Percentiles rank a stretch among this genome's conserved stretches.
These are phyloP conservation scores for Nothocercus nigrocapillus DNA, from an alignment of 2,113 vertebrate species.

Conservation along the genomic window DNA sequence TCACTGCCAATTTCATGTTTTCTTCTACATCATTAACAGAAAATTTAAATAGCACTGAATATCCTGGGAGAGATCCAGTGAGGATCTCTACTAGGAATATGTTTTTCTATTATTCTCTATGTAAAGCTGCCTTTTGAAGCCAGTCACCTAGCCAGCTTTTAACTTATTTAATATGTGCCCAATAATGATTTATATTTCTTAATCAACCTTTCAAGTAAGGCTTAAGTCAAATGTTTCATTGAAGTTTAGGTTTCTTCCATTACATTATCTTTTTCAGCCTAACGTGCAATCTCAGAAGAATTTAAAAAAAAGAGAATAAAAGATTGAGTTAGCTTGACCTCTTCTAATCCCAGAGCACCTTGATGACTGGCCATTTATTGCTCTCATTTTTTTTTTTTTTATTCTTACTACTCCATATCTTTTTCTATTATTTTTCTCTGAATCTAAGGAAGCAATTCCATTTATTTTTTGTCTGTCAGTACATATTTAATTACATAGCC, in stretches of 20 bases:
- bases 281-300: not conserved
- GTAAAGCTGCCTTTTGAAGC: not conserved
- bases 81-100: not conserved
- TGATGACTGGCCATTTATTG: constrained; percentile 7
- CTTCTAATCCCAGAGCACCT: not conserved
- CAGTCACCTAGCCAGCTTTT: not conserved
- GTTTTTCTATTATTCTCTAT: not conserved
- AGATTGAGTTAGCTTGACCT: not conserved
- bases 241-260: not conserved
- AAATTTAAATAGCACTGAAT: not conserved
- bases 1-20: not conserved
- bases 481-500: constrained; percentile 4
- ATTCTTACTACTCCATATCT: constrained; percentile 2
- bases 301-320: constrained; percentile 8
- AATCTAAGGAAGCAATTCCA: constrained; percentile 43
- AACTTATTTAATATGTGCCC: not conserved
- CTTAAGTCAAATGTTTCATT: not conserved
- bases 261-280: not conserved
- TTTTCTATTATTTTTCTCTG: not conserved
- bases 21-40: not conserved
- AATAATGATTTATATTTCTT: not conserved
- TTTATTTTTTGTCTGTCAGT: constrained; percentile 40
- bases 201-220: not conserved
- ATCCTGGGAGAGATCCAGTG: not conserved
- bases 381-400: constrained; percentile 36